Evolutionary conservation across 1,140 invertebrate species (phyloP).

Genomic region (Pseudachorutes palmiensis): DNA sequence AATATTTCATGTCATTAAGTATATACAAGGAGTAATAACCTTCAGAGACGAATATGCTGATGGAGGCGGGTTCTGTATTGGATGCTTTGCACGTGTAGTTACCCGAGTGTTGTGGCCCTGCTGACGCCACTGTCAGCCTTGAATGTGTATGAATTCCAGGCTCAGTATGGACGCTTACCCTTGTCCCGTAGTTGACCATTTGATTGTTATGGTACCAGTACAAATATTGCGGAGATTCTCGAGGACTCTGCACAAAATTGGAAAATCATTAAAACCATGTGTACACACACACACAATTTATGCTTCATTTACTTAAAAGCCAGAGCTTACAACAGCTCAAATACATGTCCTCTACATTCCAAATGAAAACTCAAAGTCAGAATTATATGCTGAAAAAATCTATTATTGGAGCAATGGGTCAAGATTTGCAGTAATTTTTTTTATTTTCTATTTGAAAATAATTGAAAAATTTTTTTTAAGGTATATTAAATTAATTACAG

Average conservation of each 20-base stretch:
- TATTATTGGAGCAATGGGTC: too few relatives aligned
- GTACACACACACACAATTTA: too few relatives aligned
- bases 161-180: conserved; percentile 37
- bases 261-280: neutral
- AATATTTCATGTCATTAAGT: neutral
- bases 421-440: too few relatives aligned
- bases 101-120: conserved; percentile 37
- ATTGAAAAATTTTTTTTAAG: too few relatives aligned
- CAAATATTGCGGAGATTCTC: conserved; percentile 35
- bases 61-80: conserved; percentile 46
- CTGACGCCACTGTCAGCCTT: conserved; percentile 37
- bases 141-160: conserved; percentile 37
- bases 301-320: too few relatives aligned
- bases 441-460: too few relatives aligned
- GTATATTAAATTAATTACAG: too few relatives aligned
- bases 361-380: too few relatives aligned
- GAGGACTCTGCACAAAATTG: conserved; percentile 29
- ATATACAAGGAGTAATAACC: conserved; percentile 22
- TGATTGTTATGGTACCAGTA: conserved; percentile 42
- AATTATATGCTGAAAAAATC: too few relatives aligned
- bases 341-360: too few relatives aligned
- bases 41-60: conserved; percentile 40
- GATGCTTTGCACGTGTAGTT: conserved; percentile 46
- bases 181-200: conserved; percentile 39
- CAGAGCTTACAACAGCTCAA: too few relatives aligned